These are phyloP conservation scores for Propithecus deckenii DNA, from an alignment of 2,797 vertebrate genomes.

Conservation along the genomic window DNA sequence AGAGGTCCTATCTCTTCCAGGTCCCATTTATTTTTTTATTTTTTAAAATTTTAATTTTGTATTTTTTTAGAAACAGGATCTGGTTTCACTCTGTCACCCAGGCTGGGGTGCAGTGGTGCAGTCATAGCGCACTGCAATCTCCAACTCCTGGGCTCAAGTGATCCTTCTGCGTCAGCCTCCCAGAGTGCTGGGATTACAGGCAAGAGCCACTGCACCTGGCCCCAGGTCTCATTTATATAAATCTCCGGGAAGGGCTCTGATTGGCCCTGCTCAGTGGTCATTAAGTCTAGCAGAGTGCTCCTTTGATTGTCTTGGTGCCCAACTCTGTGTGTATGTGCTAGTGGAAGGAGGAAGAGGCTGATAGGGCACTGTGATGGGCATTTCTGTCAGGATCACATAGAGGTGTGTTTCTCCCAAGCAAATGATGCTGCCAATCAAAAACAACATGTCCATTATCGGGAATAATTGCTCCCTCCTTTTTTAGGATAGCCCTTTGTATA, in stretches of 20 bases:
- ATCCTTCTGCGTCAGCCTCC: neutral
- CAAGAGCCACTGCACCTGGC: neutral
- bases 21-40: neutral
- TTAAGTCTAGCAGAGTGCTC: neutral
- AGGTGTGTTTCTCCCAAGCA: neutral
- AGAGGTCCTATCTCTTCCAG: neutral
- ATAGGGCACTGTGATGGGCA: neutral
- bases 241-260: neutral
- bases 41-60: neutral
- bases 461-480: neutral
- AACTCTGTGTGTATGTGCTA: neutral
- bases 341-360: neutral
- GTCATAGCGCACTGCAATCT: neutral
- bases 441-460: neutral
- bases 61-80: neutral
- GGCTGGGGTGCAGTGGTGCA: neutral
- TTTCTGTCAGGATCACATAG: neutral
- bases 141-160: neutral
- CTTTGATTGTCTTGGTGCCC: neutral
- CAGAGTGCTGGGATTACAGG: neutral
- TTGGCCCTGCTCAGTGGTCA: neutral
- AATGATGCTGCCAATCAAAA: neutral
- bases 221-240: neutral
- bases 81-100: neutral
- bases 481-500: neutral